Conservation (phyloP, 1,140 invertebrate species). For the Pachyrhynchus sulphureomaculatus region DNA sequence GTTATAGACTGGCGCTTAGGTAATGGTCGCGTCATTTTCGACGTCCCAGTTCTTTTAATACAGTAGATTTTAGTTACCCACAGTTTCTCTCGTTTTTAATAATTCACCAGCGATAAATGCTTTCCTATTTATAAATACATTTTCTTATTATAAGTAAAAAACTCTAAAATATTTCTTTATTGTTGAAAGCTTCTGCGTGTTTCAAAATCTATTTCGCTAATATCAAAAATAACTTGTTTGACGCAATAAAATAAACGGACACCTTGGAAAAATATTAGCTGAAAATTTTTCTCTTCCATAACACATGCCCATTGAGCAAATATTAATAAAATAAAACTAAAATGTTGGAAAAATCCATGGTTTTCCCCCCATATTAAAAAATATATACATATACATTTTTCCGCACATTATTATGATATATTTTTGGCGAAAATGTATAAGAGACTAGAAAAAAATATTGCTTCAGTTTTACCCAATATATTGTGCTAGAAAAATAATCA, state of each 20-base stretch:
- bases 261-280: neutral
- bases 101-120: no score
- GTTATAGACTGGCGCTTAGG: no score
- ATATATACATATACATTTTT: neutral
- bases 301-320: neutral
- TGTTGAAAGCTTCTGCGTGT: no score
- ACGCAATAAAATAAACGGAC: neutral
- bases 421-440: neutral
- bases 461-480: neutral
- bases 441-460: conserved; percentile 1
- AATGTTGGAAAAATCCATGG: neutral
- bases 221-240: no score
- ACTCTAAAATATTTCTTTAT: no score
- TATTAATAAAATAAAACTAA: neutral
- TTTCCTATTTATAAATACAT: no score
- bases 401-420: neutral
- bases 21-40: no score
- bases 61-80: no score
- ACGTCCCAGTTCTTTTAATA: no score
- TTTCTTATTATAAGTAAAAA: no score
- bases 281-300: neutral
- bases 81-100: no score
- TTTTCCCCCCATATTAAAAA: neutral
- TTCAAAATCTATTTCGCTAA: no score
- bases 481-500: neutral